Evolutionary conservation across 2,888 invertebrate species (phyloP).

Genomic region (Tricholauxania praeusta): DNA sequence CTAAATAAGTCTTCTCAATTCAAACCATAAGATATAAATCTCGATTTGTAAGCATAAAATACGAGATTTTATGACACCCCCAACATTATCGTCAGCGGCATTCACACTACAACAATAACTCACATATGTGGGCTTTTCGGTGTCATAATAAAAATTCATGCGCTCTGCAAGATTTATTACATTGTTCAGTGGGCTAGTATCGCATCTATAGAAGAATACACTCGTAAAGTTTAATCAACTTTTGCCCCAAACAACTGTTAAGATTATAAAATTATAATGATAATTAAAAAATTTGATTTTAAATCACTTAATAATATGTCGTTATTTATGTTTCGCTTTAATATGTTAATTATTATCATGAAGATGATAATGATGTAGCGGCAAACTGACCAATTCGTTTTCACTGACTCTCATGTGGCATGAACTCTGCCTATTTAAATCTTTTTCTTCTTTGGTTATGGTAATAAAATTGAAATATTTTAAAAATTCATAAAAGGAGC

Average conservation of each 20-base stretch:
- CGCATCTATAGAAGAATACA: too few relatives aligned
- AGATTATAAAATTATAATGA: too few relatives aligned
- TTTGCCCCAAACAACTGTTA: too few relatives aligned
- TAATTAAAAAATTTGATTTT: too few relatives aligned
- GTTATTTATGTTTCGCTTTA: too few relatives aligned
- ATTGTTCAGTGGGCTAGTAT: not conserved
- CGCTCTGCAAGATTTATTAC: slow-evolving; percentile 29
- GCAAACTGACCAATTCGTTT: too few relatives aligned
- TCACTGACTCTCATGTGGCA: too few relatives aligned
- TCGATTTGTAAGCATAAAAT: slow-evolving; percentile 7
- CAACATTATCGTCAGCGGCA: not conserved
- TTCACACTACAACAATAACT: not conserved
- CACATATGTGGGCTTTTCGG: slow-evolving; percentile 14
- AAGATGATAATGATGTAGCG: too few relatives aligned
- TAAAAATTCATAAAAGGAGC: slow-evolving; percentile 26
- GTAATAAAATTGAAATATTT: slow-evolving; percentile 25
- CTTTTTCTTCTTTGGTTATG: slow-evolving; percentile 6
- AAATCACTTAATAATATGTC: too few relatives aligned
- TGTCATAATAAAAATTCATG: slow-evolving; percentile 32
- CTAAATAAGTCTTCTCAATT: not conserved
- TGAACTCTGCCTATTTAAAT: not conserved
- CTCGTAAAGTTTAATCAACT: too few relatives aligned
- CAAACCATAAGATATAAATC: slow-evolving; percentile 3
- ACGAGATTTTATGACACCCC: slow-evolving; percentile 21
- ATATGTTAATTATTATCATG: too few relatives aligned